Evolutionary conservation across 2,113 vertebrate species (phyloP).

Genomic region (Delphinus delphis): DNA sequence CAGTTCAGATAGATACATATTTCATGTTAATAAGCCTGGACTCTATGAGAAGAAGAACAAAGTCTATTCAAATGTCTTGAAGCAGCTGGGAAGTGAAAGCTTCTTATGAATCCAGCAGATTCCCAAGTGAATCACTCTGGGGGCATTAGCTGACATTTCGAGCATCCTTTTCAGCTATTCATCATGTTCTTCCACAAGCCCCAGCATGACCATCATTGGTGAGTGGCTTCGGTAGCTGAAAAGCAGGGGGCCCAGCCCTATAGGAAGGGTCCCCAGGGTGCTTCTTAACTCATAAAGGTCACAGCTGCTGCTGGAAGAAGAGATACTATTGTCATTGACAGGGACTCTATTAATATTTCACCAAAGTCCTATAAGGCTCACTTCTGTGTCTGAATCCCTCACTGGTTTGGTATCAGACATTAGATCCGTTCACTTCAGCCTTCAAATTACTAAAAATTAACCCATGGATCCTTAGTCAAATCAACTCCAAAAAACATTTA

Average conservation of each 20-base stretch:
- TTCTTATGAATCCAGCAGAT: background rate
- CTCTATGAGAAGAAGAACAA: constrained; percentile 13
- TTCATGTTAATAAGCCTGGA: background rate
- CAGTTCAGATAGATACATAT: background rate
- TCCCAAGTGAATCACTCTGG: background rate
- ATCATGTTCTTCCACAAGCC: constrained; percentile 25
- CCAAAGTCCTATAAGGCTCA: constrained; percentile 18
- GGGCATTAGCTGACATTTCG: constrained; percentile 51
- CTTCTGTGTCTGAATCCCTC: constrained; percentile 3
- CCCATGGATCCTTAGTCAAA: background rate
- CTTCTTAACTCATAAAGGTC: constrained; percentile 65
- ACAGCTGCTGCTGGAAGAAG: background rate
- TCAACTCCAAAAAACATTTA: background rate
- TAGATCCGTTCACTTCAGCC: background rate
- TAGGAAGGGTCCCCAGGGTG: constrained; percentile 25
- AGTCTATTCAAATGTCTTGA: constrained; percentile 21
- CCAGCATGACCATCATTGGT: constrained; percentile 1
- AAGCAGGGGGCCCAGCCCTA: constrained; percentile 21
- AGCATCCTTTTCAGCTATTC: constrained; percentile 32
- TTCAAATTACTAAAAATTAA: constrained; percentile 19
- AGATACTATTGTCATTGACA: background rate
- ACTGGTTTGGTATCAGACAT: background rate
- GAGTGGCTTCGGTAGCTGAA: background rate
- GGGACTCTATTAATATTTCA: constrained; percentile 68
- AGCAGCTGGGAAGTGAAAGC: background rate